phyloP scores from a whole-genome alignment of 2,113 vertebrate genomes.

The Anseranas semipalmata region DNA sequence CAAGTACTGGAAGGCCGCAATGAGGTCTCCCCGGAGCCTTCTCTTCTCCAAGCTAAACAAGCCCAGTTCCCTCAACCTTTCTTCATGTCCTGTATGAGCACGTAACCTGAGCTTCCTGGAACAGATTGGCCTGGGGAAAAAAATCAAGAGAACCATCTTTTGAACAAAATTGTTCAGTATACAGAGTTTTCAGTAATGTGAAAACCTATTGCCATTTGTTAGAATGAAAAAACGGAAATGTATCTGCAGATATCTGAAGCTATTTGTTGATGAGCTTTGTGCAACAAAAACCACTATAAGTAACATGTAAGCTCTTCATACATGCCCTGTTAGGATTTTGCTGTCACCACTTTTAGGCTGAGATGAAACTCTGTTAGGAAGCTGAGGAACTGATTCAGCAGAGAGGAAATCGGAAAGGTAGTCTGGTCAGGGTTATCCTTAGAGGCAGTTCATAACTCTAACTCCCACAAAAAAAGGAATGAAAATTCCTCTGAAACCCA shows the following conservation, averaged over 20 bases:
- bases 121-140: not conserved
- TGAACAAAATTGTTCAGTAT: not conserved
- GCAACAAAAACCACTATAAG: fast-evolving
- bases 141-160: not conserved
- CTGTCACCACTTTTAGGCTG: not conserved
- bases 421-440: not conserved
- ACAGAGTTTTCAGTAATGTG: not conserved
- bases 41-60: too few relatives aligned
- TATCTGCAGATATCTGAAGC: not conserved
- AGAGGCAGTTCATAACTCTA: not conserved
- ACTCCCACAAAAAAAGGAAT: not conserved
- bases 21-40: too few relatives aligned
- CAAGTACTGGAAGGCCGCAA: too few relatives aligned
- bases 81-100: not conserved
- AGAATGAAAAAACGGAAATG: not conserved
- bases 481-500: not conserved
- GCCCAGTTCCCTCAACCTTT: too few relatives aligned
- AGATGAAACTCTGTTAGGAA: not conserved
- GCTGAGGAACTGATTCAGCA: not conserved
- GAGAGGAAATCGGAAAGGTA: not conserved
- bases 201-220: not conserved
- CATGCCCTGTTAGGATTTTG: not conserved
- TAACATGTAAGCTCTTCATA: not conserved
- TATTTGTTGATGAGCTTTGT: not conserved
- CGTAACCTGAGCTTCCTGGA: not conserved